Evolutionary conservation across 1,140 invertebrate species (phyloP).

Genomic region (Leptinotarsa defecta): DNA sequence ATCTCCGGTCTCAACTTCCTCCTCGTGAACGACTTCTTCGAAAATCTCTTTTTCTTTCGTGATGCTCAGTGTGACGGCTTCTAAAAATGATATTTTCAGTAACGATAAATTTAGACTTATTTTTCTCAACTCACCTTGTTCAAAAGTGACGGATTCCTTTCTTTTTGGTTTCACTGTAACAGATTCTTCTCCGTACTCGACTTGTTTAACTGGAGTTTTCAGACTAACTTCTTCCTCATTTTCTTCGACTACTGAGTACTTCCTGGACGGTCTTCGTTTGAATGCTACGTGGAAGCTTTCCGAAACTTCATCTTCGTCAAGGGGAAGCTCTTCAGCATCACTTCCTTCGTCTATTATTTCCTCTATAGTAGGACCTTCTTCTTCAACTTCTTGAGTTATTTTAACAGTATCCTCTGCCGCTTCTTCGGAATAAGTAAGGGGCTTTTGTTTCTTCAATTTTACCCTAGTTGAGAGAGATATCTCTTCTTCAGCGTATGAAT

Average conservation of each 20-base stretch:
- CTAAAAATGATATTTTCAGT: conserved; percentile 49
- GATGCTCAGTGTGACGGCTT: conserved; percentile 65
- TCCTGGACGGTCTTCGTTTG: conserved; percentile 59
- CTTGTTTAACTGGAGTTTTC: conserved; percentile 55
- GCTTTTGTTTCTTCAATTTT: conserved; percentile 72
- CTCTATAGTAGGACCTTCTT: conserved; percentile 68
- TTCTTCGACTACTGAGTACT: conserved; percentile 65
- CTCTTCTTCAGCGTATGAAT: conserved; percentile 84
- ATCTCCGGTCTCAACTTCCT: conserved; percentile 72
- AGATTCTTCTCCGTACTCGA: conserved; percentile 65
- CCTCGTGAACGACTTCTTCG: conserved; percentile 49
- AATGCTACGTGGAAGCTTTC: conserved; percentile 61
- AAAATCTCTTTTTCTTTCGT: conserved; percentile 61
- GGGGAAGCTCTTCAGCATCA: conserved; percentile 64
- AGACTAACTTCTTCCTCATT: conserved; percentile 62
- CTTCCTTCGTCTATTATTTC: conserved; percentile 68
- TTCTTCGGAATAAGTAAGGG: conserved; percentile 74
- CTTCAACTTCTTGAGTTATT: conserved; percentile 71
- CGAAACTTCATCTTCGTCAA: conserved; percentile 65
- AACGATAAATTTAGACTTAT: not conserved
- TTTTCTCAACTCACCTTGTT: conserved; percentile 64
- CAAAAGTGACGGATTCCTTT: conserved; percentile 63
- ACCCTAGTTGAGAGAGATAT: conserved; percentile 83
- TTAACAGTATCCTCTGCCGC: conserved; percentile 72
- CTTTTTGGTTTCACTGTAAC: conserved; percentile 66